Base-by-base conservation (phyloP, 2,113 vertebrate genomes). In the Ploceus nigricollis region DNA sequence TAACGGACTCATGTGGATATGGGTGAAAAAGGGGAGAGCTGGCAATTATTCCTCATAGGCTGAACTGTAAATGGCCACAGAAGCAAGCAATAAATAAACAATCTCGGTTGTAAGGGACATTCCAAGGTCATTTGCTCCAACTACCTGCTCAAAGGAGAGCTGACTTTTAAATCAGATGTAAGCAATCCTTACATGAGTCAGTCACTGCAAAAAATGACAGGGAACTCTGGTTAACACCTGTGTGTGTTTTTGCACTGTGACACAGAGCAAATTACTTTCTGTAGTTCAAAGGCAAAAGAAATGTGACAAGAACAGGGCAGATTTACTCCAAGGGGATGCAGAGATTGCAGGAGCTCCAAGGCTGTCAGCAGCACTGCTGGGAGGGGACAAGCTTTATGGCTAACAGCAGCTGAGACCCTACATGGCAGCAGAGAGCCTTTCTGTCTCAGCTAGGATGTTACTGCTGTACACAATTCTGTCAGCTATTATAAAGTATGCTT, bases 181-280 rank as follows among this genome's bases (percentile, higher is more conserved):
- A 73, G 65, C 33, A 82, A 82, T 27, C 20, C 23, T 10, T 53
- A 70, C 23, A 2, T 13, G 35, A 56, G 21, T 65, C 71, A 86
- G 9, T 54, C 0, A 0, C 42, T 61, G 73, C 50, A 85, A 54
- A 64, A 79, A 87, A 66, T 0, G 0, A 64, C 18, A 20, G 22
- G 30, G 37, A 88, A 65, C 47, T 65, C 57, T 60, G 24, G 24
- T 60, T 63, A 28, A 69, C 17, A 39, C 27, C 1, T 0, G 18
- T 13, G 42, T 8, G 11, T 7, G 20, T 7, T 90, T 76, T 47
- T 58, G 71, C 25, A 18, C 53, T 61, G 35, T 39, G 85, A 75
- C 82, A 81, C 30, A 25, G 31, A 75, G 69, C 8, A 63, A 60
- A 78, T 50, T n/a, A 30, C 18, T 58, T 47, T 53, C 48, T 45